A percentile compares a stretch with the other conserved stretches of the same genome.
phyloP scores from a whole-genome alignment of 2,113 vertebrate genomes.

The Mesitornis unicolor region DNA sequence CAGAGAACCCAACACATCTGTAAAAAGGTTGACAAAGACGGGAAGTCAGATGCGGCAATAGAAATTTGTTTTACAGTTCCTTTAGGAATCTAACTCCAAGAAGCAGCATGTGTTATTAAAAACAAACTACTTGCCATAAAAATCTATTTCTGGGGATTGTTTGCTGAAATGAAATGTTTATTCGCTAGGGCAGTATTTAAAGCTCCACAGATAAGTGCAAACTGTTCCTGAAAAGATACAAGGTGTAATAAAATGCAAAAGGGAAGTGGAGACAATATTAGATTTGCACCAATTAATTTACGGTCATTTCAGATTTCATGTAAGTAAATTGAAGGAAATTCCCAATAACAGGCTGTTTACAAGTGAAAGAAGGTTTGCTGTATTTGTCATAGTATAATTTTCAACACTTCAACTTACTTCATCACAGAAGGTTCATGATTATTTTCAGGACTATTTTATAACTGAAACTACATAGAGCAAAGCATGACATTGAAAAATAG shows the following conservation, averaged over 20 bases:
- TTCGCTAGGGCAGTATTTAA: slow-evolving; percentile 47
- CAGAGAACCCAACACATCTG: slow-evolving; percentile 66
- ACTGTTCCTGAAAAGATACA: slow-evolving; percentile 48
- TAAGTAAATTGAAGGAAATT: neutral
- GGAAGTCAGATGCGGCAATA: slow-evolving; percentile 38
- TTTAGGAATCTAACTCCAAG: slow-evolving; percentile 28
- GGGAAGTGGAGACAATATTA: slow-evolving; percentile 11
- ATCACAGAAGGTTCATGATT: neutral
- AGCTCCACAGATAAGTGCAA: slow-evolving; percentile 49
- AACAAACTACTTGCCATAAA: slow-evolving; percentile 58
- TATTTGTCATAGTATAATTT: neutral
- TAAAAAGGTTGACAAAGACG: slow-evolving; percentile 59
- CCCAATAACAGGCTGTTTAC: neutral
- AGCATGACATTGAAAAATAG: slow-evolving; percentile 51
- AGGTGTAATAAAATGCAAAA: neutral
- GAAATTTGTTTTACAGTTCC: slow-evolving; percentile 39
- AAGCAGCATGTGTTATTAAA: slow-evolving; percentile 59
- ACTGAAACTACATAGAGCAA: neutral
- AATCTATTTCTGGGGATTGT: slow-evolving; percentile 58
- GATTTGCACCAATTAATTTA: slow-evolving; percentile 4
- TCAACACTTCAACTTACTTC: neutral
- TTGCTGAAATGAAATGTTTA: slow-evolving; percentile 58
- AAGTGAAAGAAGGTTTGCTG: neutral
- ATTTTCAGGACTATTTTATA: slow-evolving; percentile 42
- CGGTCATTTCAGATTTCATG: neutral